phyloP scores from a whole-genome alignment of 2,888 invertebrate genomes.

The Emmelina monodactyla region DNA sequence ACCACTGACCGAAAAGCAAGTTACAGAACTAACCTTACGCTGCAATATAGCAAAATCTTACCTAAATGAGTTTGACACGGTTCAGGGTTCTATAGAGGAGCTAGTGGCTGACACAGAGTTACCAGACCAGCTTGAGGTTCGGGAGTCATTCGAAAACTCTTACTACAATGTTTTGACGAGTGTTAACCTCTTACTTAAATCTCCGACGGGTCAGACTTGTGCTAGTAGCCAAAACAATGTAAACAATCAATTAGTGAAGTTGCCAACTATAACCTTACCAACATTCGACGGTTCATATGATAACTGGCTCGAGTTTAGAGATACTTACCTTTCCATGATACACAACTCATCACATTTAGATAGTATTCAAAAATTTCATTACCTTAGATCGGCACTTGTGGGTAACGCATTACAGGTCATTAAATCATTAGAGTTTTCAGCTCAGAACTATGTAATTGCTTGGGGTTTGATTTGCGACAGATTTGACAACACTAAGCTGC shows the following conservation, averaged over 20 bases:
- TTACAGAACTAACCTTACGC: background rate
- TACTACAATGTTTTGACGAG: constrained; percentile 1
- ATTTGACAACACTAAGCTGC: constrained; percentile 11
- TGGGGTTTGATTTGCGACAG: constrained; percentile 12
- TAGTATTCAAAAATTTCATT: constrained; percentile 13
- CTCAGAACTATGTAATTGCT: constrained; percentile 11
- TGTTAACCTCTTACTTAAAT: background rate
- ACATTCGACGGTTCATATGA: constrained; percentile 9
- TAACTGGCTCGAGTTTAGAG: constrained; percentile 10
- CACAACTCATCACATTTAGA: constrained; percentile 5
- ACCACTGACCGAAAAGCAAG: background rate
- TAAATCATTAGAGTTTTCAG: constrained; percentile 12
- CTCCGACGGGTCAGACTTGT: constrained; percentile 1
- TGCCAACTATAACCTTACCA: constrained; percentile 4
- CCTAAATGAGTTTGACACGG: background rate
- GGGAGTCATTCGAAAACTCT: constrained; percentile 3
- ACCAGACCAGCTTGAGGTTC: constrained; percentile 3
- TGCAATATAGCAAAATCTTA: constrained; percentile 1
- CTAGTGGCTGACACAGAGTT: constrained; percentile 1
- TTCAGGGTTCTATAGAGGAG: constrained; percentile 2
- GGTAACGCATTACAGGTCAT: constrained; percentile 12
- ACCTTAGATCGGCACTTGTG: constrained; percentile 9
- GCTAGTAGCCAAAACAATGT: constrained; percentile 2
- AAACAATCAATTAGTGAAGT: constrained; percentile 5
- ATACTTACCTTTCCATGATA: constrained; percentile 10